Evolutionary conservation across 2,797 vertebrate species (phyloP), one percentile per base, ranked within the genome.

Genomic region (Siniperca obscura): DNA sequence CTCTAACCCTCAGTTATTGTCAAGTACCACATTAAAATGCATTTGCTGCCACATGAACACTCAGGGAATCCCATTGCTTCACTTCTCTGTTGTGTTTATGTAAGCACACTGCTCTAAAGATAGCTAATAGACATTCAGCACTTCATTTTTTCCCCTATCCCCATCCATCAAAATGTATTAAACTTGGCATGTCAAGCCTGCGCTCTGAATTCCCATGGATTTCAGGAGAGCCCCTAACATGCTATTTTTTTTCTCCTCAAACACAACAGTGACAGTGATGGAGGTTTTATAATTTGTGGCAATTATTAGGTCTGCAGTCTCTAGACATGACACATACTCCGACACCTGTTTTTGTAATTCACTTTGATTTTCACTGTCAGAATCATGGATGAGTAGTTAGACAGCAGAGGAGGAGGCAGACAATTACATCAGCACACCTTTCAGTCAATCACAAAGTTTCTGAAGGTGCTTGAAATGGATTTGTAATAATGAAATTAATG

Each of bases 131-230:
- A 94, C 95, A 90, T 91, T 85, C 88, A 87, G 85, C 80, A 87
- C 93, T 92, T 90, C 83, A 71, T 89, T 89, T 92, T 90, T 90
- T 85, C 82, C 73, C 77, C 84, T 34, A 80, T 91, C 88, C 89
- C 93, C 95, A 94, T 96, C 93, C 93, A 94, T 95, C 95, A 95
- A 91, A 91, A 87, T 93, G 94, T 95, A 95, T 95, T 93, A 84
- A 92, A 94, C 90, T 94, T 95, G 94, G 93, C 93, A 89, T 79
- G 89, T 90, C 87, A 88, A 76, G 84, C 76, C 84, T 53, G 76
- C 2, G 36, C 88, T 57, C 60, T 83, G 85, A 87, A 90, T 95
- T 95, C 94, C 91, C 93, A 93, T 90, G 88, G 91, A 91, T 93
- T 92, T 92, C 81, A 91, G 85, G 84, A 91, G 91, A 93, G 89